A percentile compares a stretch with the other conserved stretches of the same genome.
Evolutionary conservation across 64 coral and sea anemone species (phyloP).

Genomic region (Dendrophyllia cribrosa): DNA sequence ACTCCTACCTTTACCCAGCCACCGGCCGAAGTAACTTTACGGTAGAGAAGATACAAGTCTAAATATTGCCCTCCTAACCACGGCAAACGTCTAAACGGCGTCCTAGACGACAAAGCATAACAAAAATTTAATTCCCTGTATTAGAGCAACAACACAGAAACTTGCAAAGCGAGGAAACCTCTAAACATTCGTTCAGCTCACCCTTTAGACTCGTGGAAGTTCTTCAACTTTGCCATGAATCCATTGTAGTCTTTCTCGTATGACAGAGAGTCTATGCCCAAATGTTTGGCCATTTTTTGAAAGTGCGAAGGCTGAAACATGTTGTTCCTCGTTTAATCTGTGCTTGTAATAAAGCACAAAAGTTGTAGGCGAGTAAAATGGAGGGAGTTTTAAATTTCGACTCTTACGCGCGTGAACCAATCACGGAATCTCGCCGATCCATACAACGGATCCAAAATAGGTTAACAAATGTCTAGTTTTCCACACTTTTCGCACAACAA

Average conservation of each 20-base stretch:
- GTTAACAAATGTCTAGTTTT: constrained; percentile 30
- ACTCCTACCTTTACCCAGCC: constrained; percentile 95
- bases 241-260: constrained; percentile 97
- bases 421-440: constrained; percentile 87
- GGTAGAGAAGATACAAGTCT: constrained; percentile 96
- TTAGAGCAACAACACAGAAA: constrained; percentile 62
- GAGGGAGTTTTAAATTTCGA: constrained; percentile 99
- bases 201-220: constrained; percentile 97
- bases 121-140: constrained; percentile 55
- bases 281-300: constrained; percentile 87
- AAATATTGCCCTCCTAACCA: constrained; percentile 96
- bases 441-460: constrained; percentile 83
- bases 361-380: constrained; percentile 83
- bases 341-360: constrained; percentile 73
- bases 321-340: constrained; percentile 51
- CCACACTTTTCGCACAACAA: background rate
- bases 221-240: constrained; percentile 98
- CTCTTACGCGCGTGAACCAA: constrained; percentile 87
- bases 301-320: constrained; percentile 66
- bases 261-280: constrained; percentile 76
- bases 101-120: constrained; percentile 83
- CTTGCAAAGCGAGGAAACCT: constrained; percentile 71
- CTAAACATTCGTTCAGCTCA: constrained; percentile 48
- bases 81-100: constrained; percentile 92
- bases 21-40: constrained; percentile 92